A percentile compares a stretch with the other conserved stretches of the same genome.
Evolutionary conservation across 2,113 vertebrate species (phyloP).

Genomic region (Nesospiza acunhae): DNA sequence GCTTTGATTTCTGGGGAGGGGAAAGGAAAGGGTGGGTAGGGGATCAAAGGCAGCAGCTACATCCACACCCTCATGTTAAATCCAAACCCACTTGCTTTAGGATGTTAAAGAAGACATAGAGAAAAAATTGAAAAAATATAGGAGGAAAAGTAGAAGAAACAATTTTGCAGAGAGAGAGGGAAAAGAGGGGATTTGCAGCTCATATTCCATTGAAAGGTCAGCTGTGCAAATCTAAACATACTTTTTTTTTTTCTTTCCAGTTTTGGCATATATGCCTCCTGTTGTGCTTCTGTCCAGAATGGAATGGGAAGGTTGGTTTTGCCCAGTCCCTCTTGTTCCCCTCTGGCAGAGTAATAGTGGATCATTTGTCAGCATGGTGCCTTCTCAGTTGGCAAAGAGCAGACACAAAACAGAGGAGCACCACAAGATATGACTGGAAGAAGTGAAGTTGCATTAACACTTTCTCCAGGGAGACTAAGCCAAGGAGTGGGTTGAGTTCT

Average conservation of each 20-base stretch:
- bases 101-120: slow-evolving; percentile 1
- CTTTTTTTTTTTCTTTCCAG: too few relatives aligned
- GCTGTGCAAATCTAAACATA: not conserved
- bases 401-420: not conserved
- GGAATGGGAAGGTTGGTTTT: not conserved
- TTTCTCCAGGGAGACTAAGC: not conserved
- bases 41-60: not conserved
- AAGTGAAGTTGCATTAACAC: not conserved
- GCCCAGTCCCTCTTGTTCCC: not conserved
- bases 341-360: not conserved
- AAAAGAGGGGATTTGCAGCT: not conserved
- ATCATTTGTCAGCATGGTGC: not conserved
- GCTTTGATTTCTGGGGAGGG: slow-evolving; percentile 41
- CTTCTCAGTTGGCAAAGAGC: not conserved
- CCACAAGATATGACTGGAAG: not conserved
- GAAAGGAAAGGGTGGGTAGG: slow-evolving; percentile 37
- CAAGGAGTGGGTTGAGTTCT: slow-evolving; percentile 6
- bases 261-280: not conserved
- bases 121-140: not conserved
- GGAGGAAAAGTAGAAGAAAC: not conserved
- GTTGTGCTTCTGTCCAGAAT: not conserved
- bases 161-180: not conserved
- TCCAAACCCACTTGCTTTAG: not conserved
- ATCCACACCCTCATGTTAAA: not conserved
- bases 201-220: not conserved